Evolutionary conservation across 2,888 invertebrate genomes (phyloP), one percentile per base, ranked within the genome.

Genomic region (Stenolophus ochropezus): DNA sequence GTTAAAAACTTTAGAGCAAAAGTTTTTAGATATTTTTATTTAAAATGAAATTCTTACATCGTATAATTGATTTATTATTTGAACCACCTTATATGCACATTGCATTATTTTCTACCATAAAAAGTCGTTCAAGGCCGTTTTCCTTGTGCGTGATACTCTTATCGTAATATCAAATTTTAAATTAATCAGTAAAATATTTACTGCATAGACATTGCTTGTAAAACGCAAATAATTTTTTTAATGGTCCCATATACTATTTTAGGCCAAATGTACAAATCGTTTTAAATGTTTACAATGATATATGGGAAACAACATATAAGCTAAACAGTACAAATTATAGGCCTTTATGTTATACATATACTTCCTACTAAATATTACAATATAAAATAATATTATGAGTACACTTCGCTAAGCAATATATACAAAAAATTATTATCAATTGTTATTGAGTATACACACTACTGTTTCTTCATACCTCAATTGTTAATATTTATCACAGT

Each of bases 401-500:
- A 49, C 73, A 49, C 2, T 71, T 14, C 23, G 42, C 42, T 47
- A 47, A 42, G 73, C 25, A 18, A 27, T 49, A 53, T 23, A 25
- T 74, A 74, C 51, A 74, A 76, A 76, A 73, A 53, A 56, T 76
- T 71, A 69, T 69, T 69, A 71, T 69, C 53, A 69, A 47, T 49
- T 61, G 5, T 25, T 69, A 79, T 79, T 69, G 53, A 69, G 27
- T 51, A 69, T 79, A 49, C 33, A 71, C 47, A 49, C 18, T 69
- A 25, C 61, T 71, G 53, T 65, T 79, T 27, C 71, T 71, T 78
- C 49, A 61, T 71, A 49, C 5, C 42, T 79, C 61, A 65, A 21
- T 79, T 51, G 33, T 79, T 53, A 71, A 79, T 71, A 16, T 75
- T 71, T 73, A 79, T 79, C 79, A 79, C 79, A 79, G 79, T 69